Conservation (phyloP, 2,888 invertebrate genomes). For the Agriopis aurantiaria region DNA sequence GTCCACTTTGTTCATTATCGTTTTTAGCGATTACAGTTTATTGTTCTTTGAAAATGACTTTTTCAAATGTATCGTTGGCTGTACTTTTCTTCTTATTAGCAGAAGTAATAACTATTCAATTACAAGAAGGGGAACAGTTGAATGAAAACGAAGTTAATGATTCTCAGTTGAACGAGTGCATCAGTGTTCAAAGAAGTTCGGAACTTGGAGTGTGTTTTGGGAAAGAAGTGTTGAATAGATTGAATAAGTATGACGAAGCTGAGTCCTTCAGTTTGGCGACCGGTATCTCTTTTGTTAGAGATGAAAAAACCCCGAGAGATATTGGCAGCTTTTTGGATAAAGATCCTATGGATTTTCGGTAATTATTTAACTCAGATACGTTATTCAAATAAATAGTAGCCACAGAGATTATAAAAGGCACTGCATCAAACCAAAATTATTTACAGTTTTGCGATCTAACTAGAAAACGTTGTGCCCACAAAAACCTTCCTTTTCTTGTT, state of each 20-base stretch:
- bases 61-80: conserved; percentile 19
- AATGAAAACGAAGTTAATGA: conserved; percentile 68
- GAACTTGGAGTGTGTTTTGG: conserved; percentile 89
- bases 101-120: conserved; percentile 72
- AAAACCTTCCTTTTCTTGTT: too few species aligned
- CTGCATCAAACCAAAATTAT: too few species aligned
- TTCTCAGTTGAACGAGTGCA: conserved; percentile 75
- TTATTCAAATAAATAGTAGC: background rate
- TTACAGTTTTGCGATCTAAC: too few species aligned
- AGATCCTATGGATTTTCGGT: conserved; percentile 91
- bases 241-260: conserved; percentile 88
- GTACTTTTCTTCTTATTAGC: conserved; percentile 49
- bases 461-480: too few species aligned
- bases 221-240: conserved; percentile 88
- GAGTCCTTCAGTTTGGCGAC: conserved; percentile 89
- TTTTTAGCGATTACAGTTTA: background rate
- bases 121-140: conserved; percentile 75
- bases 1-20: background rate
- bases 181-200: conserved; percentile 70
- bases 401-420: too few species aligned
- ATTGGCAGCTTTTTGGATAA: conserved; percentile 89
- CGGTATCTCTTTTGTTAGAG: conserved; percentile 88
- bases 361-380: conserved; percentile 45
- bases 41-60: conserved; percentile 46
- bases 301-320: conserved; percentile 89